Base-by-base conservation (phyloP, 53 echinoderm and acorn worm genomes). In the Arbacia lixula region DNA sequence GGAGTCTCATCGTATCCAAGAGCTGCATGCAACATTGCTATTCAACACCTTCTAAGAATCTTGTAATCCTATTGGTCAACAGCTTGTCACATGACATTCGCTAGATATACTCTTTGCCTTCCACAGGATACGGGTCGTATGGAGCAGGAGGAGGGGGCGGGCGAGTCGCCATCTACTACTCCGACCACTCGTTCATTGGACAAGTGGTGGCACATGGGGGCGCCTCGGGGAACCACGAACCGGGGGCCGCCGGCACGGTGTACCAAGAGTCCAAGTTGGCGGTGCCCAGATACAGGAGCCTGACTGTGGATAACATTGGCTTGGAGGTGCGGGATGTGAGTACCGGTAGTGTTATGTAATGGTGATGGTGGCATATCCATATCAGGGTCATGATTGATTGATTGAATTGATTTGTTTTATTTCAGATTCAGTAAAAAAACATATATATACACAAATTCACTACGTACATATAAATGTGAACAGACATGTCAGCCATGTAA, bases 161-260 rank as follows among this genome's bases (percentile, higher is more conserved):
- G 21, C 92, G 95, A 19, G 85, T 95, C 66, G 95, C 92, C 24
- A 33, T 92, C 46, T 91, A 90, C 63, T 87, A 84, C 69, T 76
- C 63, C 6, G 51, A 85, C 1, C 76, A 92, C 57, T 81, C 60
- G 12, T 95, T 90, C 83, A 36, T 60, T 21, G 95, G 95, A 12
- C 56, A 58, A 4, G 53, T 95, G 36, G 73, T 85, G 4, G 67
- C 91, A 4, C 88, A 80, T 61, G 95, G 95, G 9, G 95, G 95
- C 21, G 40, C 60, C 20, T 80, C 86, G 30, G 83, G 79, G 12
- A 50, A 30, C 54, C 40, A 58, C 25, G 87, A 92, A 68, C 66
- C 90, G 10, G 95, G 95, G n/a, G 95, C 92, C 60, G 95, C 95
- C n/a, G 95, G 95, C 0, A 93, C 94, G 26, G 84, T 93, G 1